Percentiles rank a stretch among this genome's conserved stretches.
Evolutionary conservation across 2,797 vertebrate genomes (phyloP).

Genomic region (Paedocypris micromegethes): DNA sequence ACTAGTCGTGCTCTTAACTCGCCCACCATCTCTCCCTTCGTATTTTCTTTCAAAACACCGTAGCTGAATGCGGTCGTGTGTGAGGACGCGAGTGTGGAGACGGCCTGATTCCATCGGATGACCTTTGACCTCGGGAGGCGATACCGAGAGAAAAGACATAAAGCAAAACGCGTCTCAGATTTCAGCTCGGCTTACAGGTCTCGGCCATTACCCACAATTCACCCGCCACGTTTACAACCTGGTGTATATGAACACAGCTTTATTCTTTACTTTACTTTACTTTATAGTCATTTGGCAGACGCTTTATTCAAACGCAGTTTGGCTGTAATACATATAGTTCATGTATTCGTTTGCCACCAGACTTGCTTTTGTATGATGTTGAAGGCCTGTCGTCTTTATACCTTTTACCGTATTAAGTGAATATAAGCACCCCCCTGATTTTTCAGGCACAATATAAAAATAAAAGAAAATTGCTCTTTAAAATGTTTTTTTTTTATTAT

Average conservation of each 20-base stretch:
- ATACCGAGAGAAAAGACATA: not conserved
- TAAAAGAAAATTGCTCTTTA: too few species aligned
- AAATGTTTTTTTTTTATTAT: too few species aligned
- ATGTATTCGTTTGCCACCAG: too few species aligned
- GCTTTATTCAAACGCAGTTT: too few species aligned
- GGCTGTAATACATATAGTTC: too few species aligned
- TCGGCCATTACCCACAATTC: slow-evolving; percentile 31
- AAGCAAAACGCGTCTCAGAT: not conserved
- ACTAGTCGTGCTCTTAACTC: not conserved
- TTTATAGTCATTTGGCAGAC: too few species aligned
- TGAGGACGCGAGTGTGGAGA: slow-evolving; percentile 4
- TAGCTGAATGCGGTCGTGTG: not conserved
- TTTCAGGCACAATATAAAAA: too few species aligned
- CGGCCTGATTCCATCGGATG: not conserved
- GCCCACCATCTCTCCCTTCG: slow-evolving; percentile 5
- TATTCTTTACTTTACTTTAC: too few species aligned
- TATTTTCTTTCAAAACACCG: slow-evolving; percentile 21
- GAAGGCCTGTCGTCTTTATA: too few species aligned
- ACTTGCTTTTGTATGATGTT: too few species aligned
- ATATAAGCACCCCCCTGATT: too few species aligned
- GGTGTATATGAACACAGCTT: slow-evolving; percentile 20
- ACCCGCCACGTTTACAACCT: slow-evolving; percentile 18
- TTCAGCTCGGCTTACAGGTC: slow-evolving; percentile 13
- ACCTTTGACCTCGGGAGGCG: slow-evolving; percentile 13
- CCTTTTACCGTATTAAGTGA: too few species aligned